Conservation (phyloP, 2,888 invertebrate genomes). For the Caenorhabditis doughertyi region DNA sequence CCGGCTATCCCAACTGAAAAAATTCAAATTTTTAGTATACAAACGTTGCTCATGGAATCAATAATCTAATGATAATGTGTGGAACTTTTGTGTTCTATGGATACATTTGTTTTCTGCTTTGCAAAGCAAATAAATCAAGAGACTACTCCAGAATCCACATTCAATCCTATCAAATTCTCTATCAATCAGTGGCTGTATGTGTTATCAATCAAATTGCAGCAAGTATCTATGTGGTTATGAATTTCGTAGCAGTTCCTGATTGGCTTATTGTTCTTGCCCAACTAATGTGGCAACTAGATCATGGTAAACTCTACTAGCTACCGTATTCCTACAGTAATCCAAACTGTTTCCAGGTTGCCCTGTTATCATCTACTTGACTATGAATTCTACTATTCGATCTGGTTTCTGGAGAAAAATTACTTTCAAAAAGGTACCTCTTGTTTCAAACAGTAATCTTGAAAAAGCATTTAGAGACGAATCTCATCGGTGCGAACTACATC, state of each 20-base stretch:
- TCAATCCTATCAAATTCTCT: conserved; percentile 35
- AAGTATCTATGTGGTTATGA: conserved; percentile 62
- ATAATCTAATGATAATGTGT: conserved; percentile 60
- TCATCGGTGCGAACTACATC: conserved; percentile 40
- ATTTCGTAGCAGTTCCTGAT: conserved; percentile 52
- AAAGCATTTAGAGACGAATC: conserved; percentile 22
- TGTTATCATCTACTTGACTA: conserved; percentile 63
- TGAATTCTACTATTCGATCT: conserved; percentile 58
- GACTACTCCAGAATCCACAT: conserved; percentile 2
- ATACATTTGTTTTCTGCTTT: conserved; percentile 46
- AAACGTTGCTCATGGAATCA: conserved; percentile 55
- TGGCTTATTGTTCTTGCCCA: conserved; percentile 61
- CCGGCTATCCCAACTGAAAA: background rate
- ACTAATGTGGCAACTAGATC: conserved; percentile 60
- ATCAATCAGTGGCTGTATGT: conserved; percentile 48
- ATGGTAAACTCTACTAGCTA: conserved; percentile 23
- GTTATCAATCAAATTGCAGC: conserved; percentile 56
- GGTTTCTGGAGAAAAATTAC: conserved; percentile 31
- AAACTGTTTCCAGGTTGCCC: conserved; percentile 35
- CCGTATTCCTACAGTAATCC: background rate
- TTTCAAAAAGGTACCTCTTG: conserved; percentile 17
- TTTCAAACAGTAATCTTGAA: background rate
- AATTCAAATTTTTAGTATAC: conserved; percentile 43
- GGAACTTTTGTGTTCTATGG: conserved; percentile 49
- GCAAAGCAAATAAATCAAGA: conserved; percentile 1